Evolutionary conservation across 1,140 invertebrate genomes (phyloP).

Genomic region (Drosophila navojoa): DNA sequence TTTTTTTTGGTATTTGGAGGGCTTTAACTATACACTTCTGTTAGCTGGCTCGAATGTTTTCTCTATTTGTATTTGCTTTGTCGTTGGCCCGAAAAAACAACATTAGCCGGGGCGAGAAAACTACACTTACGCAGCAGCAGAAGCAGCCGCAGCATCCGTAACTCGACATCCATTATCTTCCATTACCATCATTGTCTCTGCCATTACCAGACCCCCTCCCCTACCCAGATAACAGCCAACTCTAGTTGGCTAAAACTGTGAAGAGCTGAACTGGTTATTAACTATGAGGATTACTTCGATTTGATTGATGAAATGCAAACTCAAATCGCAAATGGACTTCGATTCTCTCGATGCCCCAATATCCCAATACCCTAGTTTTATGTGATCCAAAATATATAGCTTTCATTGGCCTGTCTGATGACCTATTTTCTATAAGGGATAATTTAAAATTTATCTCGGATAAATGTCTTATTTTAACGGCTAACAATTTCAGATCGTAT

Average conservation of each 20-base stretch:
- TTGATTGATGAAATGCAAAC: conserved; percentile 29
- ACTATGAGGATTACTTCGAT: conserved; percentile 1
- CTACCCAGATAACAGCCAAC: conserved; percentile 11
- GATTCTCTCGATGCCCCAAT: too few species aligned
- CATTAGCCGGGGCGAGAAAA: conserved; percentile 65
- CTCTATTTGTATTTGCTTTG: conserved; percentile 68
- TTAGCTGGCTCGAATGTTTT: conserved; percentile 40
- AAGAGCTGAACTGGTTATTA: conserved; percentile 15
- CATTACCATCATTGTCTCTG: conserved; percentile 58
- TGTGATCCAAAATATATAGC: too few species aligned
- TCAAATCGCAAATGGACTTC: background rate
- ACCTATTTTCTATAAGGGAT: too few species aligned
- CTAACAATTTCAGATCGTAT: too few species aligned
- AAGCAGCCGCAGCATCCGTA: conserved; percentile 3
- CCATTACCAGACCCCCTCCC: background rate
- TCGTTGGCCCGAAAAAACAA: conserved; percentile 50
- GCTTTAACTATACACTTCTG: conserved; percentile 18
- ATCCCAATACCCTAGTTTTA: too few species aligned
- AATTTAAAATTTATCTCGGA: too few species aligned
- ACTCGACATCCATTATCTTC: conserved; percentile 61
- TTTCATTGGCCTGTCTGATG: too few species aligned
- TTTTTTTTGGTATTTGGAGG: conserved; percentile 32
- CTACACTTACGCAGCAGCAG: conserved; percentile 71
- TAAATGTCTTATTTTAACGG: too few species aligned
- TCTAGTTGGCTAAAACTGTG: conserved; percentile 42